phyloP scores from a whole-genome alignment of 1,140 invertebrate genomes.

The Asbolus verrucosus region DNA sequence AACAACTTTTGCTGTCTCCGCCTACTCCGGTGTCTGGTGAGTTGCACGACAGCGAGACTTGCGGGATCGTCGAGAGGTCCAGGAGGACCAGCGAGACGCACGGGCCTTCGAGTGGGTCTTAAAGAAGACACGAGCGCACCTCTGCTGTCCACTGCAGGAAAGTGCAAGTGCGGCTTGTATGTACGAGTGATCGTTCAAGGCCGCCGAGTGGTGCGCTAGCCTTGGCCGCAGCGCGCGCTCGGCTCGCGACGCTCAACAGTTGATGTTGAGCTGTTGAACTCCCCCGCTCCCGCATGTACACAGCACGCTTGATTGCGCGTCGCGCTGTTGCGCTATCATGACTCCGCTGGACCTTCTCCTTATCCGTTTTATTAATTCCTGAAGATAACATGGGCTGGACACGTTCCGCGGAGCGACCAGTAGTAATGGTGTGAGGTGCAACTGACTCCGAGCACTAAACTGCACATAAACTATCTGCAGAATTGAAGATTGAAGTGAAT shows the following conservation, averaged over 20 bases:
- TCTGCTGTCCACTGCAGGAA: constrained; percentile 56
- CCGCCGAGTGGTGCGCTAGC: constrained; percentile 58
- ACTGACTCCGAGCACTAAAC: constrained; percentile 13
- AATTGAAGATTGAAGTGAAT: neutral
- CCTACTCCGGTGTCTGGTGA: constrained; percentile 62
- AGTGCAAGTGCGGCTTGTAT: constrained; percentile 61
- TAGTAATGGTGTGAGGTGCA: constrained; percentile 18
- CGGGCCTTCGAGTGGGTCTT: constrained; percentile 35
- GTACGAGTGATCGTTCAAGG: constrained; percentile 63
- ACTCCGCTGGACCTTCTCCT: neutral
- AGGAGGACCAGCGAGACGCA: constrained; percentile 40
- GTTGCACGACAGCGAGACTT: constrained; percentile 57
- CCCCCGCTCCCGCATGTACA: constrained; percentile 38
- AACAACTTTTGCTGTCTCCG: constrained; percentile 64
- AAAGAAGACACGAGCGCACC: constrained; percentile 43
- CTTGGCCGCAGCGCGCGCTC: constrained; percentile 58
- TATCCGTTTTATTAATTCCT: neutral
- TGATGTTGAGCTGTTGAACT: constrained; percentile 40
- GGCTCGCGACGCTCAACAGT: constrained; percentile 57
- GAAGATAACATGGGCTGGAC: constrained; percentile 5
- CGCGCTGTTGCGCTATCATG: constrained; percentile 31
- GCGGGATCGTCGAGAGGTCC: constrained; percentile 45
- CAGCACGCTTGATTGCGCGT: constrained; percentile 37
- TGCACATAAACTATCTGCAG: no score
- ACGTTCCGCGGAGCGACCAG: no score